Base-by-base conservation (phyloP, 2,113 vertebrate genomes). In the Abramis brama region DNA sequence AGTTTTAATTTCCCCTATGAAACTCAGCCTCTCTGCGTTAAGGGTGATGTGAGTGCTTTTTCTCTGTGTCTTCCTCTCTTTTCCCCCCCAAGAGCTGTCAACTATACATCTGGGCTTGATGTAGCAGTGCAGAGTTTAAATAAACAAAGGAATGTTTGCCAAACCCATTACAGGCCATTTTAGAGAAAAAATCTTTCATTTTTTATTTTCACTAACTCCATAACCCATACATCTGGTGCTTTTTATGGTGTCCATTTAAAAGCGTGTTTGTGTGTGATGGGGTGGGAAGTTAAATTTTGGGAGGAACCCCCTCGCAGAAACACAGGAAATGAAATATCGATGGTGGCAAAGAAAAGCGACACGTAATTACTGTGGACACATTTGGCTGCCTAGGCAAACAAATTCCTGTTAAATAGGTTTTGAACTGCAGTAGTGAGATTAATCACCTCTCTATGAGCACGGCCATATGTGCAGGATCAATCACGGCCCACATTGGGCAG, bases 1-100 rank as follows among this genome's bases (percentile, higher is more conserved):
- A 96, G 91, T 82, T 95, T 95, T 96, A 92, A 95, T 95, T 96
- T 96, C 85, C 83, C 86, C 86, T 79, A 80, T 90, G 87, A 89
- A 87, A 80, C 47, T 75, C 62, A 43, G 86, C 85, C 84, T 85
- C 85, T 89, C 74, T 85, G 87, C 82, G 91, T 92, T 90, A 91
- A 76, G 74, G 71, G 25, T 66, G 81, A 73, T 19, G 60, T 55
- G 36, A 76, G 50, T 39, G 74, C 76, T n/a, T 70, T 71, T 83
- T 77, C 68, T 7, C 52, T 30, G 79, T 82, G 84, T 83, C 74
- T 82, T 57, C 86, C 70, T 47, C 25, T 57, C 88, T 87, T 87
- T 8, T 13, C 4, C 15, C 5, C 27, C 23, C 25, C 21, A 62
- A 85, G 88, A 91, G 90, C 81, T 93, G 50, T 66, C 84, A 52